Percentiles rank a stretch among this genome's conserved stretches.
Evolutionary conservation across 2,797 vertebrate species (phyloP).

Genomic region (Pelodytes ibericus): DNA sequence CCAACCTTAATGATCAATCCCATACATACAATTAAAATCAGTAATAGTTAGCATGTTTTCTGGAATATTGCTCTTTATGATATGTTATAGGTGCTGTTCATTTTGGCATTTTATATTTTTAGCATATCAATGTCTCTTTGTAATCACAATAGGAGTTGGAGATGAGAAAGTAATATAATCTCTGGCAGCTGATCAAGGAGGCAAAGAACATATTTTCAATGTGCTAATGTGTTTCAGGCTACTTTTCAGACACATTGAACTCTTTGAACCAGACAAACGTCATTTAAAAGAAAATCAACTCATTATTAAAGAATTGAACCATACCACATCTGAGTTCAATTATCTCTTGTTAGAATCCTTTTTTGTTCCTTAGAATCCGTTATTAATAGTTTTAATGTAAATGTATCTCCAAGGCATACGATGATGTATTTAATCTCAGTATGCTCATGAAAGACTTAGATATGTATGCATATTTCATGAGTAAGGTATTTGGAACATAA

Average conservation of each 20-base stretch:
- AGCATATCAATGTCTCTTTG: conserved; percentile 34
- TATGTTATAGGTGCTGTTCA: not conserved
- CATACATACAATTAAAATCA: too few species aligned
- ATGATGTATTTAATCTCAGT: conserved; percentile 24
- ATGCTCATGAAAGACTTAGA: conserved; percentile 9
- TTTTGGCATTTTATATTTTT: conserved; percentile 16
- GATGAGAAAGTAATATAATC: conserved; percentile 38
- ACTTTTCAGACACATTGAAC: conserved; percentile 37
- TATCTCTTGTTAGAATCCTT: conserved; percentile 38
- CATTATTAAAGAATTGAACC: conserved; percentile 31
- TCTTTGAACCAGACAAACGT: conserved; percentile 40
- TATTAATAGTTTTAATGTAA: conserved; percentile 41
- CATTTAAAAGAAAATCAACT: conserved; percentile 32
- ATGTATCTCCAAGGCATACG: conserved; percentile 23
- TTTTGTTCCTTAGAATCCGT: conserved; percentile 31
- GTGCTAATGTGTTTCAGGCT: conserved; percentile 40
- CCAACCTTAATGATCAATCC: too few species aligned
- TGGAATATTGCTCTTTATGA: not conserved
- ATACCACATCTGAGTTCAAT: conserved; percentile 44
- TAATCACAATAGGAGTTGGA: conserved; percentile 27
- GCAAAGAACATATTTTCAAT: conserved; percentile 30
- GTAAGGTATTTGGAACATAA: not conserved
- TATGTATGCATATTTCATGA: not conserved
- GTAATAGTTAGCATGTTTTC: too few species aligned
- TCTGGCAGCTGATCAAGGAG: conserved; percentile 19